A percentile compares a stretch with the other conserved stretches of the same genome.
These are phyloP conservation scores for Anagrus nilaparvatae DNA, from an alignment of 1,140 invertebrate genomes.

Conservation along the genomic window DNA sequence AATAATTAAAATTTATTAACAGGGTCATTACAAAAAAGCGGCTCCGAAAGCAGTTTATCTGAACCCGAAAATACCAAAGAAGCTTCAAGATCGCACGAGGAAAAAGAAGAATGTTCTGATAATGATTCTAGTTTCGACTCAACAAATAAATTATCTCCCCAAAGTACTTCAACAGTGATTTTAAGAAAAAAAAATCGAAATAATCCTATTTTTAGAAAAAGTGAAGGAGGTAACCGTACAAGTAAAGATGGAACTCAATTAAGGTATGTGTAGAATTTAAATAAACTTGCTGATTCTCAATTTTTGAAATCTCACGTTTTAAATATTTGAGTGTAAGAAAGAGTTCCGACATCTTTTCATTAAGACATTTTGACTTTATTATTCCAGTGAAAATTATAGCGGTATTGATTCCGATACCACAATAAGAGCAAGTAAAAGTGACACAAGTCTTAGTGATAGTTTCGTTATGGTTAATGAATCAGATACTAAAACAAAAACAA, in stretches of 20 bases:
- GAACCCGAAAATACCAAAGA: slow-evolving; percentile 63
- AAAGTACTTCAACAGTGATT: slow-evolving; percentile 46
- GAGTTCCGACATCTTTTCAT: slow-evolving; percentile 3
- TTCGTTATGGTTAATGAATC: slow-evolving; percentile 72
- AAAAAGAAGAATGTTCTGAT: slow-evolving; percentile 54
- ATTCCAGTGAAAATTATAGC: slow-evolving; percentile 25
- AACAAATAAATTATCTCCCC: slow-evolving; percentile 29
- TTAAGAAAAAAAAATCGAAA: slow-evolving; percentile 51
- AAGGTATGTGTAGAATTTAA: slow-evolving; percentile 20
- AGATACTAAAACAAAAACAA: slow-evolving; percentile 40
- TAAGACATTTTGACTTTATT: neutral
- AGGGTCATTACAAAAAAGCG: slow-evolving; percentile 59
- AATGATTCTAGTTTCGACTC: slow-evolving; percentile 41
- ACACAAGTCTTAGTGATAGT: slow-evolving; percentile 81
- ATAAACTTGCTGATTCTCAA: neutral
- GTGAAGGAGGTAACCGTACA: slow-evolving; percentile 46
- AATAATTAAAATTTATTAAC: neutral
- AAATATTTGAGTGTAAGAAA: neutral
- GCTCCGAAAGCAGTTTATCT: slow-evolving; percentile 76
- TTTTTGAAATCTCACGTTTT: neutral
- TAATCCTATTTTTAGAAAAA: slow-evolving; percentile 58
- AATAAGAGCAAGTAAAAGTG: slow-evolving; percentile 74
- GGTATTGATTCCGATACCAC: slow-evolving; percentile 32
- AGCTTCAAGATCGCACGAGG: slow-evolving; percentile 53
- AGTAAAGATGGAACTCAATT: slow-evolving; percentile 39